These are phyloP conservation scores for Danio choprae DNA, from an alignment of 2,797 vertebrate genomes.

Conservation along the genomic window DNA sequence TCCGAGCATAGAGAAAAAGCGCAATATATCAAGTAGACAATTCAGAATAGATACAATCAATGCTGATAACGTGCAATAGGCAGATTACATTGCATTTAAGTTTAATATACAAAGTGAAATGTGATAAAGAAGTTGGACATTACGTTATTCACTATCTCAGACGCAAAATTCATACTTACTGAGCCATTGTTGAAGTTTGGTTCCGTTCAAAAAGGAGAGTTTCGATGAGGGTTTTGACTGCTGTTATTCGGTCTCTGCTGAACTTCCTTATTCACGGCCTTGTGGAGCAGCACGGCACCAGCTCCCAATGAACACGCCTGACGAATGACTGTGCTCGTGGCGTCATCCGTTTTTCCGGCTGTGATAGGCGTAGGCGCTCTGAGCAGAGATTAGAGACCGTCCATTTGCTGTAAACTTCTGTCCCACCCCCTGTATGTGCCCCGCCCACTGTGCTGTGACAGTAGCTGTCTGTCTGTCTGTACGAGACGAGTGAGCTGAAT, in stretches of 20 bases:
- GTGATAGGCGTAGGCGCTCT: conserved; percentile 72
- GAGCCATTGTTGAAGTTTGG: conserved; percentile 70
- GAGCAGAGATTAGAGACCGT: conserved; percentile 65
- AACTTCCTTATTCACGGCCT: conserved; percentile 74
- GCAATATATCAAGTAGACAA: not conserved
- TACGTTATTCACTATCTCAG: not conserved
- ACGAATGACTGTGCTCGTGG: not conserved
- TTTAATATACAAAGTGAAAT: not conserved
- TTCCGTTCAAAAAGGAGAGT: conserved; percentile 56
- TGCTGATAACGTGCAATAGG: not conserved
- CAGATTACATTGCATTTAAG: not conserved
- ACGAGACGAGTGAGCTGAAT: no score
- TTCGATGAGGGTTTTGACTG: not conserved
- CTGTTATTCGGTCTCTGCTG: conserved; percentile 20
- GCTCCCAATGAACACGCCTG: conserved; percentile 24
- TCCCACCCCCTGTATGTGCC: conserved; percentile 40
- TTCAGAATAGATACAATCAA: not conserved
- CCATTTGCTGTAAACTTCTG: conserved; percentile 62
- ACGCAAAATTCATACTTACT: conserved; percentile 71
- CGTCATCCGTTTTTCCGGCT: not conserved
- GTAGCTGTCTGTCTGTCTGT: no score
- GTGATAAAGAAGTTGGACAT: not conserved
- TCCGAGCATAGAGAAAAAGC: not conserved
- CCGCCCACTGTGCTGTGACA: conserved; percentile 37
- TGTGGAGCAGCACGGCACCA: not conserved